Evolutionary conservation across 2,113 vertebrate species (phyloP).

Genomic region (Lonchura striata): DNA sequence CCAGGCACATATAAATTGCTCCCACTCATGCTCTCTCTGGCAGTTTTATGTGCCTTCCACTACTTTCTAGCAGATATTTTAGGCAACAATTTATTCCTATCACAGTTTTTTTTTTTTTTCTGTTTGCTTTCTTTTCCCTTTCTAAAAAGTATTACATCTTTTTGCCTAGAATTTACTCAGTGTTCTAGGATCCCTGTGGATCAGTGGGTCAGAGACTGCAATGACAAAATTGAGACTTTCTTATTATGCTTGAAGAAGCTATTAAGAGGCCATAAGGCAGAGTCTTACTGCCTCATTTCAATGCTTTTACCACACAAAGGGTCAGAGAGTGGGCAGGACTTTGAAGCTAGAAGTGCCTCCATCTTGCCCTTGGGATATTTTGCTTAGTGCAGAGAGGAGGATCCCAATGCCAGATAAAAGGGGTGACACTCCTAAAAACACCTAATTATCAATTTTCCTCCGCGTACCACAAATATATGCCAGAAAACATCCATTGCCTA

Average conservation of each 20-base stretch:
- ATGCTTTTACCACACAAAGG: background rate
- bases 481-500: background rate
- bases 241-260: background rate
- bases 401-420: background rate
- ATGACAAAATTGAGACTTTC: background rate
- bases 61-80: slow-evolving; percentile 36
- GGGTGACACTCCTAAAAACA: background rate
- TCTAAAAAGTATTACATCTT: background rate
- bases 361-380: background rate
- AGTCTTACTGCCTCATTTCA: background rate
- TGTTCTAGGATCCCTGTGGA: background rate
- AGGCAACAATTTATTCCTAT: slow-evolving; percentile 36
- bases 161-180: slow-evolving; percentile 12
- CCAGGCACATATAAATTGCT: slow-evolving; percentile 62
- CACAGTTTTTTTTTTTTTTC: background rate
- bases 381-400: background rate
- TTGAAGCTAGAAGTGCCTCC: background rate
- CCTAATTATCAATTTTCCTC: background rate
- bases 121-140: slow-evolving; percentile 13
- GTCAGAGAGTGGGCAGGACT: background rate
- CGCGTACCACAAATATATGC: background rate
- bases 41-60: slow-evolving; percentile 39
- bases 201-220: background rate
- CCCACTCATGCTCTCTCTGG: slow-evolving; percentile 40
- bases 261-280: background rate